phyloP scores from a whole-genome alignment of 2,888 invertebrate genomes.

The Troides oblongomaculatus region DNA sequence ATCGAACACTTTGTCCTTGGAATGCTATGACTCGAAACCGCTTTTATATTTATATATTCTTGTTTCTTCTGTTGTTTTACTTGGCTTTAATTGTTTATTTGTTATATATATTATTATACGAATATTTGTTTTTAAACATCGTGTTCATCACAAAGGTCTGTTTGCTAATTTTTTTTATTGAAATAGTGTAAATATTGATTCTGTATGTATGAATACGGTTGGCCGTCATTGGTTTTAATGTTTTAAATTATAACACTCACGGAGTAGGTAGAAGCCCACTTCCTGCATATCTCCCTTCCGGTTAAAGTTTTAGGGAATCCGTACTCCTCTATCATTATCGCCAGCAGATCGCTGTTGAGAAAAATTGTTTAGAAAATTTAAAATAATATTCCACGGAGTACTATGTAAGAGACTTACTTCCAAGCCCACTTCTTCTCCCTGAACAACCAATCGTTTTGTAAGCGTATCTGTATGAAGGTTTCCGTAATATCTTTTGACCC shows the following conservation, averaged over 20 bases:
- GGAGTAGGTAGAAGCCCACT: constrained; percentile 65
- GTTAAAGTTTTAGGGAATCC: constrained; percentile 64
- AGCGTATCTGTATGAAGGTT: constrained; percentile 68
- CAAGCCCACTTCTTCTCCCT: constrained; percentile 69
- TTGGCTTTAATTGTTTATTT: not conserved
- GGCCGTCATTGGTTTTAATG: not conserved
- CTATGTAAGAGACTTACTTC: constrained; percentile 56
- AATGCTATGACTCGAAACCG: too few species aligned
- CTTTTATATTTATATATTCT: not conserved
- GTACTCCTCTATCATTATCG: constrained; percentile 63
- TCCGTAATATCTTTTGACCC: constrained; percentile 75
- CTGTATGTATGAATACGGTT: not conserved
- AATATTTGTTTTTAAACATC: too few species aligned
- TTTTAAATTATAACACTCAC: constrained; percentile 47
- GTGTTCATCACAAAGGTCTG: not conserved
- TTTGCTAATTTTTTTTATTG: not conserved
- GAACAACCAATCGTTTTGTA: constrained; percentile 74
- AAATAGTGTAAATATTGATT: not conserved
- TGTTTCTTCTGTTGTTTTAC: constrained; percentile 1
- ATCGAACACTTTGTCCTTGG: too few species aligned
- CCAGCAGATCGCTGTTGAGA: constrained; percentile 53
- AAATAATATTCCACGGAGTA: not conserved
- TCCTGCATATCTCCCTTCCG: constrained; percentile 59
- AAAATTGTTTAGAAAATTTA: not conserved
- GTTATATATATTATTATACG: not conserved